Conservation (phyloP, 2,113 vertebrate species). For the Hippocampus guttulatus region DNA sequence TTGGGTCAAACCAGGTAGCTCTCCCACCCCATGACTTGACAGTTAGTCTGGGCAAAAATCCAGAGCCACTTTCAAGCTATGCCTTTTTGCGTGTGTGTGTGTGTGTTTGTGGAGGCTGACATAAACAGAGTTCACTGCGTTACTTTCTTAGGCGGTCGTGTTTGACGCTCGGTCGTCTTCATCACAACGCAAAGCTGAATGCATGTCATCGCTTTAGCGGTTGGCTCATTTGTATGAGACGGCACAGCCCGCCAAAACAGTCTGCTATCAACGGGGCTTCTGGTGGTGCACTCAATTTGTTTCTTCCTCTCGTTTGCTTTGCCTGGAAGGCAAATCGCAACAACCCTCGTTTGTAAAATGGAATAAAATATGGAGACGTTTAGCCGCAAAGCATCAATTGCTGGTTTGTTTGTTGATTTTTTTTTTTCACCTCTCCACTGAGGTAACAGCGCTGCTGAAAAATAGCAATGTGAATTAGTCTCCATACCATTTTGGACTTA, state of each 20-base stretch:
- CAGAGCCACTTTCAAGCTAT: not conserved
- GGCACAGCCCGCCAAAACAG: no score
- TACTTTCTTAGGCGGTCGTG: not conserved
- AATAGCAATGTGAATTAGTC: not conserved
- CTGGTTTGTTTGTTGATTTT: not conserved
- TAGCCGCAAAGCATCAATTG: not conserved
- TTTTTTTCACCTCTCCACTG: not conserved
- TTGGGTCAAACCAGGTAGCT: no score
- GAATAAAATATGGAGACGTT: not conserved
- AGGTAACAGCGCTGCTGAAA: constrained; percentile 12
- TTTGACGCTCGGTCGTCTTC: no score
- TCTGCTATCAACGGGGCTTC: no score
- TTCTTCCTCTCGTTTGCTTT: not conserved
- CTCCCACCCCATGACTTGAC: not conserved
- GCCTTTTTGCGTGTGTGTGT: not conserved
- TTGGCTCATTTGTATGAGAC: no score
- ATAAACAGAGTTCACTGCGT: not conserved
- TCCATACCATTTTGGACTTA: no score
- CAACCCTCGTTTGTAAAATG: not conserved
- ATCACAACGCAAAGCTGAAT: no score
- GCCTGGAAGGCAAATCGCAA: not conserved
- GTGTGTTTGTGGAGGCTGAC: no score
- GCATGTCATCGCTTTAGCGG: no score
- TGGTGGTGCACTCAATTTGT: not conserved
- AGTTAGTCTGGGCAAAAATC: not conserved